Evolutionary conservation across 2,797 vertebrate genomes (phyloP).

Genomic region (Dipus sagitta): DNA sequence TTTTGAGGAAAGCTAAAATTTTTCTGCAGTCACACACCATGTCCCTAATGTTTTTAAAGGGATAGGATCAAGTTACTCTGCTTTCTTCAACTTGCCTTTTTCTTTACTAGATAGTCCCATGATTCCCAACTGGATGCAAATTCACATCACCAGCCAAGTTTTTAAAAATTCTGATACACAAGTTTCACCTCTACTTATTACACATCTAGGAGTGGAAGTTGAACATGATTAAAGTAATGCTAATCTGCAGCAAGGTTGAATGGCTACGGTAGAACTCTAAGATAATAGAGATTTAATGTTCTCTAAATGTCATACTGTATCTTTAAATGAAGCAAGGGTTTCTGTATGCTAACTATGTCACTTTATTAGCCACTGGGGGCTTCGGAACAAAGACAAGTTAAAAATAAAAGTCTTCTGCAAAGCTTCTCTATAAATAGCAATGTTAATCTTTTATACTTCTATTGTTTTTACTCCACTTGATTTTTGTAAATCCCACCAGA

Average conservation of each 20-base stretch:
- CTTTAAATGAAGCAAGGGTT: constrained; percentile 30
- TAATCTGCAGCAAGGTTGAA: not conserved
- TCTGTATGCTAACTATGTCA: not conserved
- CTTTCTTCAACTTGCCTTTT: not conserved
- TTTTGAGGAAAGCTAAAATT: not conserved
- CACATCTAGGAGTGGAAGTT: not conserved
- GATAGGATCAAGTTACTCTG: not conserved
- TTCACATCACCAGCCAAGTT: not conserved
- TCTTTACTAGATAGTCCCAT: not conserved
- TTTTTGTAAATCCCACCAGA: not conserved
- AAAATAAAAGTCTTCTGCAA: constrained; percentile 36
- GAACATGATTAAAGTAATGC: not conserved
- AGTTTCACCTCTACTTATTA: not conserved
- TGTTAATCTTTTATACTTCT: not conserved
- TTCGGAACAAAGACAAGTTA: constrained; percentile 42
- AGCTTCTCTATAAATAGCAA: not conserved
- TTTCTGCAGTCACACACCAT: not conserved
- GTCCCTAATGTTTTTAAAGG: not conserved
- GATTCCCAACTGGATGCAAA: not conserved
- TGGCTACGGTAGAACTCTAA: not conserved
- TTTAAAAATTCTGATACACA: not conserved
- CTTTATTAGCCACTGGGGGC: constrained; percentile 25
- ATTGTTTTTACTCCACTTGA: not conserved
- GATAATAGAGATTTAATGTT: not conserved
- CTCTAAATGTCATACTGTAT: not conserved